Conservation (phyloP, 2,113 vertebrate genomes). For the Paradisaea rubra region DNA sequence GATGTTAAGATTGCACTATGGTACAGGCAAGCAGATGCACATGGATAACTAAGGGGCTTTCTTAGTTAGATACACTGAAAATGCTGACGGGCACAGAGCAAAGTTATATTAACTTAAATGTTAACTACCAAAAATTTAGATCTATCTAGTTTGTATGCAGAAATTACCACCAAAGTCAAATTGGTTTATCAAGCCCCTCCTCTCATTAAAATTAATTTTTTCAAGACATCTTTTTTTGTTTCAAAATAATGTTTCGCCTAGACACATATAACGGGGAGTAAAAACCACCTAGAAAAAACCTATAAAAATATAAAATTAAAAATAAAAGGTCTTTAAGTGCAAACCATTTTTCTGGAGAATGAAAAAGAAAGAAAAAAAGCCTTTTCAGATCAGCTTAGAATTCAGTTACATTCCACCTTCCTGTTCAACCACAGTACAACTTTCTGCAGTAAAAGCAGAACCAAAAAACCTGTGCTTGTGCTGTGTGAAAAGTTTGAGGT, state of each 20-base stretch:
- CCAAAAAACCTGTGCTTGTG: not conserved
- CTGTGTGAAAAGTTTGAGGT: not conserved
- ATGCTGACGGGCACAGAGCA: not conserved
- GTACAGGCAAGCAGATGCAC: not conserved
- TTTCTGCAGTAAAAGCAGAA: not conserved
- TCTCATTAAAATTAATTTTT: not conserved
- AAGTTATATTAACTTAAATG: not conserved
- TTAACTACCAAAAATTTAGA: not conserved
- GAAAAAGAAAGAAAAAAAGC: not conserved
- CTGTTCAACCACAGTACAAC: not conserved
- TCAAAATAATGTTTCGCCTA: not conserved
- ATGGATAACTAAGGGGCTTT: not conserved
- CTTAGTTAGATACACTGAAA: not conserved
- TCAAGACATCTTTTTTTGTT: not conserved
- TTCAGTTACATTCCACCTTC: not conserved
- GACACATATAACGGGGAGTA: not conserved
- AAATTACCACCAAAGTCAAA: not conserved
- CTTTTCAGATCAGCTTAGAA: not conserved
- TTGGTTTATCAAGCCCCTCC: not conserved
- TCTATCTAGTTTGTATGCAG: not conserved
- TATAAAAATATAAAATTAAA: not conserved
- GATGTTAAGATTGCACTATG: not conserved
- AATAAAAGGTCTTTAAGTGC: not conserved
- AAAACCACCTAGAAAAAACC: not conserved
- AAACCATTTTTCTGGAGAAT: not conserved